Base-by-base conservation (phyloP, 35 echinoderm and acorn worm species). In the Apostichopus japonicus region DNA sequence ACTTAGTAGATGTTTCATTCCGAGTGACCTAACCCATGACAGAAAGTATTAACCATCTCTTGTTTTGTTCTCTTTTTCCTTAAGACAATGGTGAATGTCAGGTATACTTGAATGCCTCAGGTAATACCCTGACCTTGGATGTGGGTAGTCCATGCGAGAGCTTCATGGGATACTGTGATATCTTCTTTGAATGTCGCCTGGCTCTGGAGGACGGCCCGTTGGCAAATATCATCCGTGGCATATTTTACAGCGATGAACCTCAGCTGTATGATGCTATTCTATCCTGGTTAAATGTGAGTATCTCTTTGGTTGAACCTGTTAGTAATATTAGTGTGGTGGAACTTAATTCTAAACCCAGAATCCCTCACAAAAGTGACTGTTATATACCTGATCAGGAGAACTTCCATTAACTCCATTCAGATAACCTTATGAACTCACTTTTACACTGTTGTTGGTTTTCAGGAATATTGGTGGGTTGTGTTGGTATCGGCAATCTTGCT, bases 161-260 rank as follows among this genome's bases (percentile, higher is more conserved):
- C 78, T 99, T 76, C 82, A 96, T 95, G 92, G 97, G 97, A 5
- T 99, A 96, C 84, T 99, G 97, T 91, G 97, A 99, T 76, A 67
- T 84, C 10, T 96, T 96, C 67, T 63, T 70, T 33, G 70, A 84
- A 63, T 99, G 97, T 71, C 86, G 92, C 16, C 24, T 92, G 52
- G 97, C 90, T 25, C 72, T 93, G 65, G 93, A 96, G 72, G 95
- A 99, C 78, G 95, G 95, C 22, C 95, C 95, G 4, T 24, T 99
- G 14, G 93, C 91, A 25, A 87, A 83, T 67, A 99, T 99, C 86
- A 96, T 99, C 76, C 24, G 93, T 6, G 77, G 62, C 8, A 92
- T 98, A 75, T 96, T 99, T 90, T 91, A 78, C 67, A 92, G 88
- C 77, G 93, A 94, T 10, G 95, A 96, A 55, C 86, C 57, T 1